Conservation (phyloP, 92 coral and sea anemone species). For the Zoanthus gigantus region DNA sequence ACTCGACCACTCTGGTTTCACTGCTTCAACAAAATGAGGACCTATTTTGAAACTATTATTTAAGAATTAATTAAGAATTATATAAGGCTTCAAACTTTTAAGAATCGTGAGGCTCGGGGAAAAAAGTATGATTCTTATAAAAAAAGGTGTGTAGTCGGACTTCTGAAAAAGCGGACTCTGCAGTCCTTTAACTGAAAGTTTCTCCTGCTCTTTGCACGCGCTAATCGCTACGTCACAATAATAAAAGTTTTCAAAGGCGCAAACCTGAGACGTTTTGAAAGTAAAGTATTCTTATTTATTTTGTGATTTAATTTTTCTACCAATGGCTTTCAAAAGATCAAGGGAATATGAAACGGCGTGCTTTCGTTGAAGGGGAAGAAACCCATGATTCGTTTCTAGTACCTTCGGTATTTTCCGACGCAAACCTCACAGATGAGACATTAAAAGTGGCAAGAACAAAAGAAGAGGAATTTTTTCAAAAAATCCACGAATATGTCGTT, state of each 20-base stretch:
- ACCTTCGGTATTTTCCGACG: background rate
- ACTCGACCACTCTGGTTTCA: too few relatives aligned
- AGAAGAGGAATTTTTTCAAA: constrained; percentile 34
- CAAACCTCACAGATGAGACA: constrained; percentile 13
- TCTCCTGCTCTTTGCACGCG: background rate
- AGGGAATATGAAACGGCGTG: background rate
- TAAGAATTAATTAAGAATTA: too few relatives aligned
- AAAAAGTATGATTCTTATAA: too few relatives aligned
- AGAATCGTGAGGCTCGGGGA: too few relatives aligned
- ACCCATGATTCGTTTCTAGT: background rate
- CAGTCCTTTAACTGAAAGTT: too few relatives aligned
- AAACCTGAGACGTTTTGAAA: background rate
- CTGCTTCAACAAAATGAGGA: too few relatives aligned
- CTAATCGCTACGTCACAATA: background rate
- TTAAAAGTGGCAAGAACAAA: constrained; percentile 11
- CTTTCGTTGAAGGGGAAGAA: background rate
- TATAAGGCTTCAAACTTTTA: too few relatives aligned
- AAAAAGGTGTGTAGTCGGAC: too few relatives aligned
- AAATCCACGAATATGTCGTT: background rate
- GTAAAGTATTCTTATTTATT: background rate
- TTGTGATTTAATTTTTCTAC: background rate
- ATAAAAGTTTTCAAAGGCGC: background rate
- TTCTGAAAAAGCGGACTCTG: too few relatives aligned
- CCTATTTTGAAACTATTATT: too few relatives aligned
- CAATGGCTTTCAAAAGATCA: constrained; percentile 27